phyloP scores from a whole-genome alignment of 2,888 invertebrate species.

The Epistrophe grossulariae region DNA sequence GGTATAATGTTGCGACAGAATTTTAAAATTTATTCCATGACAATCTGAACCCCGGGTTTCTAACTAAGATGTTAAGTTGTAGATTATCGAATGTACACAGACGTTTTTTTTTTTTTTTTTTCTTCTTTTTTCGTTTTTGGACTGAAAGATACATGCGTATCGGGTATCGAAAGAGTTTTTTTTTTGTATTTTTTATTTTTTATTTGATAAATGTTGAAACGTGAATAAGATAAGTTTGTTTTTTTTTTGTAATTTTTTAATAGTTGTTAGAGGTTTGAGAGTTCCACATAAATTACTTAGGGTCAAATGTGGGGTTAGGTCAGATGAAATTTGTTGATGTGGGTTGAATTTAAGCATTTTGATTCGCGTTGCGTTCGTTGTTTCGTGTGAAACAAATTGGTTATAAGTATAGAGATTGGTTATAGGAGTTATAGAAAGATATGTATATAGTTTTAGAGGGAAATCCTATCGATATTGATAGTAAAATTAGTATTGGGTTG shows the following conservation, averaged over 20 bases:
- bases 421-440: background rate
- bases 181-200: background rate
- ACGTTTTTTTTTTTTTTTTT: background rate
- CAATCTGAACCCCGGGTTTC: conserved; percentile 49
- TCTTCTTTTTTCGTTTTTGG: conserved; percentile 2
- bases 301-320: conserved; percentile 65
- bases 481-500: background rate
- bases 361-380: conserved; percentile 27
- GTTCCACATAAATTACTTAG: conserved; percentile 54
- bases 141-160: conserved; percentile 60
- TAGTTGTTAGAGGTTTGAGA: conserved; percentile 46
- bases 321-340: conserved; percentile 64
- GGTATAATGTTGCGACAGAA: conserved; percentile 62
- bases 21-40: conserved; percentile 71
- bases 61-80: conserved; percentile 75
- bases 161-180: conserved; percentile 52
- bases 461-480: background rate
- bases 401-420: conserved; percentile 32
- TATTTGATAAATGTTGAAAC: conserved; percentile 27
- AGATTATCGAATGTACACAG: conserved; percentile 66
- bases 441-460: background rate
- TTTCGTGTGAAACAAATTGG: conserved; percentile 31
- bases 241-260: conserved; percentile 23
- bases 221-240: conserved; percentile 30
- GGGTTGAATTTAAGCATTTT: conserved; percentile 41